Conservation (phyloP, 2,888 invertebrate species). For the Rotaria sp. region DNA sequence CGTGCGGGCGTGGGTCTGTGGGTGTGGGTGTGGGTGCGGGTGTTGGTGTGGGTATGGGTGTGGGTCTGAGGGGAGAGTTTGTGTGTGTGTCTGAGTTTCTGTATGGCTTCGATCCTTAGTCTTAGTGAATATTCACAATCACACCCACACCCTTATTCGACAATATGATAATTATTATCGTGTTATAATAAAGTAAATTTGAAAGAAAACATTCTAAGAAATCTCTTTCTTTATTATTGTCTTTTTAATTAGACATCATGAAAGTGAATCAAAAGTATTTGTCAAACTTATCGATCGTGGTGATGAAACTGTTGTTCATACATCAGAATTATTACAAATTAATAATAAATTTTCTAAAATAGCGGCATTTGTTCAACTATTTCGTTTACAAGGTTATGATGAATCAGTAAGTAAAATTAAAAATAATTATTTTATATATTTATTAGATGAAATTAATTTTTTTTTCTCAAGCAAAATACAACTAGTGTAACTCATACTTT, state of each 20-base stretch:
- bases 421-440: too few species aligned
- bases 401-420: not conserved
- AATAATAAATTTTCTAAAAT: not conserved
- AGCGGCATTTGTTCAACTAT: not conserved
- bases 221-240: too few species aligned
- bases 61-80: too few species aligned
- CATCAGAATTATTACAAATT: slow-evolving; percentile 1
- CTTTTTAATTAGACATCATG: not conserved
- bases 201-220: not conserved
- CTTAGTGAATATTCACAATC: too few species aligned
- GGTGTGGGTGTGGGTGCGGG: too few species aligned
- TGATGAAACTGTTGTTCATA: not conserved
- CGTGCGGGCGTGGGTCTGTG: too few species aligned
- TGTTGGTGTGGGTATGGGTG: too few species aligned
- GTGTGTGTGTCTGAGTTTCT: too few species aligned
- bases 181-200: not conserved
- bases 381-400: not conserved
- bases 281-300: not conserved
- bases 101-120: too few species aligned
- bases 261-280: not conserved
- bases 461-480: not conserved
- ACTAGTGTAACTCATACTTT: not conserved
- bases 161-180: not conserved
- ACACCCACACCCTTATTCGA: too few species aligned
- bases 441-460: not conserved